A percentile compares a stretch with the other conserved stretches of the same genome.
phyloP scores from a whole-genome alignment of 2,797 vertebrate species.

The Tenualosa ilisha region DNA sequence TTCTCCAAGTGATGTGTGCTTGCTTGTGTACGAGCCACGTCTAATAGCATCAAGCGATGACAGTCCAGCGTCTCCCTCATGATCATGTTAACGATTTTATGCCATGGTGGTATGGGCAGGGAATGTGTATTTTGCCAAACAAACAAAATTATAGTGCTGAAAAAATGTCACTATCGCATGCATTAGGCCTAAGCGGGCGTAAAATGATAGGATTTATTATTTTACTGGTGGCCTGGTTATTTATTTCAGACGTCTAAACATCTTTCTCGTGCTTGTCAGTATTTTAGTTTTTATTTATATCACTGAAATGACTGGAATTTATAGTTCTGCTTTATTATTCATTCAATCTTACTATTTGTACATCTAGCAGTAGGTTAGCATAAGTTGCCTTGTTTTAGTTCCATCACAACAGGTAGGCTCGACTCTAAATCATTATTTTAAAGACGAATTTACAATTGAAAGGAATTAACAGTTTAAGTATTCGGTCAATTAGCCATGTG shows the following conservation, averaged over 20 bases:
- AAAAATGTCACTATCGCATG: background rate
- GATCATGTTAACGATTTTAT: conserved; percentile 13
- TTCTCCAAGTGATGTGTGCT: conserved; percentile 26
- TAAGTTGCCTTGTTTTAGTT: background rate
- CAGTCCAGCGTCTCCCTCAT: background rate
- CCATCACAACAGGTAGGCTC: background rate
- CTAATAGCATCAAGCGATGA: conserved; percentile 42
- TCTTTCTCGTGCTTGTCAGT: background rate
- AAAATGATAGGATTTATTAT: background rate
- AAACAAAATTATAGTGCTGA: background rate
- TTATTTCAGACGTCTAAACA: background rate
- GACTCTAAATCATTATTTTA: background rate
- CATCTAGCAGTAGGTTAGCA: background rate
- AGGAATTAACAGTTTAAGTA: conserved; percentile 23
- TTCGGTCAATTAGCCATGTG: conserved; percentile 7
- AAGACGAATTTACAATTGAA: background rate
- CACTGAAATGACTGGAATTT: too few relatives aligned
- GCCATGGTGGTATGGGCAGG: background rate
- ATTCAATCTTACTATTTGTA: background rate
- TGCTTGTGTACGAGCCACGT: conserved; percentile 42
- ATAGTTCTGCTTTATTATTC: too few relatives aligned
- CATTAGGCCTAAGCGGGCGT: background rate
- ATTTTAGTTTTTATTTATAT: too few relatives aligned
- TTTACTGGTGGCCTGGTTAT: background rate
- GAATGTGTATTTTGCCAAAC: background rate